A percentile compares a stretch with the other conserved stretches of the same genome.
phyloP scores from a whole-genome alignment of 2,888 invertebrate species.

The Caenorhabditis sp. region DNA sequence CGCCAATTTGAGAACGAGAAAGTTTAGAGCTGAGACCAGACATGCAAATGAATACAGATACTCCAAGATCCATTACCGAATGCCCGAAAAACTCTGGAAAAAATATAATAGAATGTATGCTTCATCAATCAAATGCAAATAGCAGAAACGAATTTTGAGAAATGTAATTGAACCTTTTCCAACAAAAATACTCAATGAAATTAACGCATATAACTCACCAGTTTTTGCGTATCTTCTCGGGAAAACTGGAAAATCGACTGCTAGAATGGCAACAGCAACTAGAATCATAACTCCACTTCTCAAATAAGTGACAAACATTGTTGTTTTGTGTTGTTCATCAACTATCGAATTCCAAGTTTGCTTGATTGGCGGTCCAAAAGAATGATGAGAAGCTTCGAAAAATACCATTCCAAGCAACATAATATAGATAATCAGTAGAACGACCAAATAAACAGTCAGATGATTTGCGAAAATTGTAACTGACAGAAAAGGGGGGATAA shows the following conservation, averaged over 20 bases:
- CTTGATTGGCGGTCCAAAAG: constrained; percentile 3
- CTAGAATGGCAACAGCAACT: constrained; percentile 85
- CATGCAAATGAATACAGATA: constrained; percentile 84
- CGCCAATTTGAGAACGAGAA: background rate
- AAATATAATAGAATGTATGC: background rate
- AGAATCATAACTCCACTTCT: constrained; percentile 73
- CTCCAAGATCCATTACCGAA: constrained; percentile 90
- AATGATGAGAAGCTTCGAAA: constrained; percentile 14
- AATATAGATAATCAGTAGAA: constrained; percentile 15
- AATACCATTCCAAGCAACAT: constrained; percentile 22
- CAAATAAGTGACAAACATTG: constrained; percentile 63
- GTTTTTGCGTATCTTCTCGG: constrained; percentile 88
- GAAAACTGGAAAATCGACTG: constrained; percentile 89
- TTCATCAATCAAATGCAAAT: too few species aligned
- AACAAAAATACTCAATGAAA: too few species aligned
- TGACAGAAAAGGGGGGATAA: constrained; percentile 50
- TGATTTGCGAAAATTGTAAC: constrained; percentile 46
- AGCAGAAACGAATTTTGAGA: too few species aligned
- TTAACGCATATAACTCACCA: constrained; percentile 74
- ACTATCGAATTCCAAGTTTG: constrained; percentile 42
- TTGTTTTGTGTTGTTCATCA: constrained; percentile 55
- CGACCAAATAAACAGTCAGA: constrained; percentile 11
- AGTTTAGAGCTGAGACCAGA: constrained; percentile 76
- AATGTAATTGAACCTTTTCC: background rate
- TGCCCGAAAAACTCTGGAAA: constrained; percentile 61